Evolutionary conservation across 2,113 vertebrate genomes (phyloP).

Genomic region (Rhynchopsitta pachyrhyncha): DNA sequence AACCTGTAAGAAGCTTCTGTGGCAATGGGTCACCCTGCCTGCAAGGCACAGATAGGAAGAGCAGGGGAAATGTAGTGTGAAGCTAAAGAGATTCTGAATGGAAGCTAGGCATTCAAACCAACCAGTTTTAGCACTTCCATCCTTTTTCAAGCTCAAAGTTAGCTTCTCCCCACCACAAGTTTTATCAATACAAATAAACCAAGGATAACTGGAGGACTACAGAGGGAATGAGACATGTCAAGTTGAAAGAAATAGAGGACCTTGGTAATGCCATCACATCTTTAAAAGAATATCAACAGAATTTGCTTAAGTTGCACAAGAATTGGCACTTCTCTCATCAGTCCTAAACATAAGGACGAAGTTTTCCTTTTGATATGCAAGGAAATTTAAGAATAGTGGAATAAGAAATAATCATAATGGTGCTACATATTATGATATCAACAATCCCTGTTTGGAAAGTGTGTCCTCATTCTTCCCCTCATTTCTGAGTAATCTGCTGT

Average conservation of each 20-base stretch:
- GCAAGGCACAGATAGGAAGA: neutral
- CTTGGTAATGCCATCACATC: neutral
- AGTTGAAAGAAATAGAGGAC: neutral
- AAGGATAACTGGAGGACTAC: neutral
- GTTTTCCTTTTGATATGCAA: conserved; percentile 22
- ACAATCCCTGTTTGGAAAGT: neutral
- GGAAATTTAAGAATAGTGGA: neutral
- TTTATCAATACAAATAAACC: neutral
- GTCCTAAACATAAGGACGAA: neutral
- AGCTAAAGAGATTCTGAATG: neutral
- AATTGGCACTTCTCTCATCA: neutral
- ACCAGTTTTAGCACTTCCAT: neutral
- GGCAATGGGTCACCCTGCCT: neutral
- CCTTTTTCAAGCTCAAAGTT: neutral
- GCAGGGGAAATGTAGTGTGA: neutral
- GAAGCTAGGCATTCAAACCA: neutral
- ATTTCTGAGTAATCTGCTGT: conserved; percentile 2
- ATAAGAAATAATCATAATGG: neutral
- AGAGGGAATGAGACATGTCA: neutral
- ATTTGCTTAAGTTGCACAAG: neutral
- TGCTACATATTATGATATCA: conserved; percentile 2
- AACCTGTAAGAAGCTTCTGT: neutral
- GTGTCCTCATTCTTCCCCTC: neutral
- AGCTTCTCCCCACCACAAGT: neutral
- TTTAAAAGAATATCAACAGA: neutral